Evolutionary conservation across 2,797 vertebrate genomes (phyloP).

Genomic region (Delichon dasypus): DNA sequence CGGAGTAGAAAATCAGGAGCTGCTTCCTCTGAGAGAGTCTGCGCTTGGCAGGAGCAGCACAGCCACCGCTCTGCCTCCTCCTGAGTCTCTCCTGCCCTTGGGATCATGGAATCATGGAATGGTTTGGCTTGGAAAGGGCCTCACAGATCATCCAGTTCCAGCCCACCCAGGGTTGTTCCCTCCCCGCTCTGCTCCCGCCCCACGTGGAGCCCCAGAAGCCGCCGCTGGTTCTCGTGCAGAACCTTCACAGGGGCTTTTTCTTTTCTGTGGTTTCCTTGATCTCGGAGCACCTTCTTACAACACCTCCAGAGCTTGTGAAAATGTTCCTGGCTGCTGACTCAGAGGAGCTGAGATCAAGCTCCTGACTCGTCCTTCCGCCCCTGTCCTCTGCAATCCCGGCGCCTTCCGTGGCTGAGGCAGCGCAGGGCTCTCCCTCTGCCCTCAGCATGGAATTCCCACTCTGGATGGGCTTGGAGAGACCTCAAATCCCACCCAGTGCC

Average conservation of each 20-base stretch:
- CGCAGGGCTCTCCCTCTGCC: not conserved
- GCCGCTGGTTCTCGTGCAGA: not conserved
- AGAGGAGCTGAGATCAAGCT: slow-evolving; percentile 20
- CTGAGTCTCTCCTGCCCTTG: not conserved
- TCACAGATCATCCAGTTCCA: not conserved
- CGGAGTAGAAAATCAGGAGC: rapidly evolving
- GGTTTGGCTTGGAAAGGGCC: not conserved
- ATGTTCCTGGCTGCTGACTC: slow-evolving; percentile 12
- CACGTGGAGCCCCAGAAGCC: not conserved
- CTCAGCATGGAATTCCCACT: rapidly evolving
- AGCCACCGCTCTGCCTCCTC: not conserved
- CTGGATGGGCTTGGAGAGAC: not conserved
- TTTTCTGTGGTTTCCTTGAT: slow-evolving; percentile 32
- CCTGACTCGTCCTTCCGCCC: not conserved
- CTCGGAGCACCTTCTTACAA: not conserved
- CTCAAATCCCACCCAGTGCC: not conserved
- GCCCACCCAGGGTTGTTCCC: not conserved
- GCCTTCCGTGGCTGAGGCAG: not conserved
- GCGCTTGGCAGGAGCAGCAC: not conserved
- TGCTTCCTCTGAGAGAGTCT: not conserved
- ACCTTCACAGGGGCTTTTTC: not conserved
- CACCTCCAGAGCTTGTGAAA: slow-evolving; percentile 20
- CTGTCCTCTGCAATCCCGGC: rapidly evolving
- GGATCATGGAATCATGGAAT: not conserved
- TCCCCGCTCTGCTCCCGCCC: not conserved